A percentile compares a stretch with the other conserved stretches of the same genome.
Conservation (phyloP, 2,797 vertebrate genomes). For the Cacajao melanocephalus region DNA sequence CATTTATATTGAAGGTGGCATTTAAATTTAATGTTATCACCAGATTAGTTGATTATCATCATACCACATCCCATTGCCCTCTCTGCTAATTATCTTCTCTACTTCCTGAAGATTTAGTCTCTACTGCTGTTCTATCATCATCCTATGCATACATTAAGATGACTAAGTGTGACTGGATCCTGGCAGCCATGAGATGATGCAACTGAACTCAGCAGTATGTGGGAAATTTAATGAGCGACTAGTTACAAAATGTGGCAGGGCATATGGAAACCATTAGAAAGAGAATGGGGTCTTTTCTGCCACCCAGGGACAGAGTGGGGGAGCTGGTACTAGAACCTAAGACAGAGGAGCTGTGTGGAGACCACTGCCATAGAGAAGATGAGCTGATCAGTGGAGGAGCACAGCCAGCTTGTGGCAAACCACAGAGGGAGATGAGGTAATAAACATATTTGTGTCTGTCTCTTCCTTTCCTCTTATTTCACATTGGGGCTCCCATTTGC, state of each 20-base stretch:
- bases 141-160: not conserved
- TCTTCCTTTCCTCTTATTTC: not conserved
- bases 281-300: not conserved
- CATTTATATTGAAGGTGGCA: not conserved
- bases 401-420: not conserved
- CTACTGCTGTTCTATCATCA: not conserved
- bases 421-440: not conserved
- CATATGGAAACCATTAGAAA: not conserved
- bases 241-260: not conserved
- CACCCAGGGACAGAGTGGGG: not conserved
- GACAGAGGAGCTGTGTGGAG: not conserved
- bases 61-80: not conserved
- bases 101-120: not conserved
- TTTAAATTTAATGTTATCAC: not conserved
- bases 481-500: not conserved
- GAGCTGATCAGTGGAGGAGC: not conserved
- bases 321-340: not conserved
- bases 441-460: accelerated
- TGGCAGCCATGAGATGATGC: not conserved
- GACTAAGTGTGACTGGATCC: not conserved
- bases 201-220: not conserved
- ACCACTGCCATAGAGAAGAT: not conserved
- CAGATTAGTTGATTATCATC: not conserved
- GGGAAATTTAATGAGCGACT: not conserved
- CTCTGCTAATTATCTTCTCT: not conserved